These are phyloP conservation scores for Periophthalmus modestus DNA, from an alignment of 2,113 vertebrate species.

Conservation along the genomic window DNA sequence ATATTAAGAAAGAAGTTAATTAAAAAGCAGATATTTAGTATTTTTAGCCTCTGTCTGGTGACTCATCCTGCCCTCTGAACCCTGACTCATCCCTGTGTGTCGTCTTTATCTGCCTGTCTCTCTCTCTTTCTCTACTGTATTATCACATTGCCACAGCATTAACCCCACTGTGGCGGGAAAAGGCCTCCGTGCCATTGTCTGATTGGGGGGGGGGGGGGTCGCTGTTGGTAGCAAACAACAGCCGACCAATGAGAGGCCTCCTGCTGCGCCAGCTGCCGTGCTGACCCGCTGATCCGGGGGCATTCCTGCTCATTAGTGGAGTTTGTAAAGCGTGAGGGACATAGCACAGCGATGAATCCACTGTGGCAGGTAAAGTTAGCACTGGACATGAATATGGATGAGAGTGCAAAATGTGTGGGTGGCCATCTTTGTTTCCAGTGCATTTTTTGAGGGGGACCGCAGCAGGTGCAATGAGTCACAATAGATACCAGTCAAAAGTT, in stretches of 20 bases:
- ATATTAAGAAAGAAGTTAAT: background rate
- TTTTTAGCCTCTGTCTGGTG: background rate
- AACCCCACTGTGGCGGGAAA: slow-evolving; percentile 56
- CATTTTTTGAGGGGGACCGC: slow-evolving; percentile 3
- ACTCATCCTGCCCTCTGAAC: slow-evolving; percentile 6
- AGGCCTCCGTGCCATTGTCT: slow-evolving; percentile 51
- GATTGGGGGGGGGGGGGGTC: slow-evolving; percentile 44
- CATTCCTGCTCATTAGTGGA: slow-evolving; percentile 61
- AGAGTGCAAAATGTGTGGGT: slow-evolving; percentile 26
- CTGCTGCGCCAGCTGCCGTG: slow-evolving; percentile 51
- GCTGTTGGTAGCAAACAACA: slow-evolving; percentile 33
- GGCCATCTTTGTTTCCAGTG: slow-evolving; percentile 36
- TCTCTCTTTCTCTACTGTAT: slow-evolving; percentile 29
- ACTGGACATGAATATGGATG: slow-evolving; percentile 43
- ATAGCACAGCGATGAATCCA: slow-evolving; percentile 43
- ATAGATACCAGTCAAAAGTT: background rate
- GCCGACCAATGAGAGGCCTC: slow-evolving; percentile 49
- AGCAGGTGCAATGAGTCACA: slow-evolving; percentile 31
- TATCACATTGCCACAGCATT: slow-evolving; percentile 34
- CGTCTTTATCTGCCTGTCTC: slow-evolving; percentile 12
- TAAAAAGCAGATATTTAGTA: background rate
- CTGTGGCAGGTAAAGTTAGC: slow-evolving; percentile 53
- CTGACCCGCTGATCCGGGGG: slow-evolving; percentile 61
- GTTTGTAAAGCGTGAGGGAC: slow-evolving; percentile 36
- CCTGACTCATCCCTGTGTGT: background rate